These are phyloP conservation scores for Epicampocera succincta DNA, from an alignment of 2,888 invertebrate genomes.

Conservation along the genomic window DNA sequence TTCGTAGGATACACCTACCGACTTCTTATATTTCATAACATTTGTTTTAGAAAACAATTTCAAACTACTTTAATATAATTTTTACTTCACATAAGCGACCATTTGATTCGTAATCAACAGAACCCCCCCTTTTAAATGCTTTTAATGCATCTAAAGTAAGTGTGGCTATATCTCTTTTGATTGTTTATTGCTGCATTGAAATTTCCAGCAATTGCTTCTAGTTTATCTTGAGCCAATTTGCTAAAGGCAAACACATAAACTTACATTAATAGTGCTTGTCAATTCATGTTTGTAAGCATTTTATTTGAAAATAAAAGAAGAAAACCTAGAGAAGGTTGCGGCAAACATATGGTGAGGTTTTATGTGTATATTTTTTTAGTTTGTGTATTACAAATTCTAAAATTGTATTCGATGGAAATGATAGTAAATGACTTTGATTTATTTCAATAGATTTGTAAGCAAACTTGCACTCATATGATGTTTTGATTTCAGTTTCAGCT, in stretches of 20 bases:
- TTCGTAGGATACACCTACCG: too few species aligned
- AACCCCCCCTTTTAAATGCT: too few species aligned
- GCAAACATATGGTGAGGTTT: constrained; percentile 60
- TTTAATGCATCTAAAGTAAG: too few species aligned
- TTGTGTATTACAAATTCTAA: constrained; percentile 12
- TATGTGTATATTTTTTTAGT: constrained; percentile 13
- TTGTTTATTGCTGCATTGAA: neutral
- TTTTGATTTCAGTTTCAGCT: neutral
- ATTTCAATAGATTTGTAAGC: constrained; percentile 20
- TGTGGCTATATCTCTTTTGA: neutral
- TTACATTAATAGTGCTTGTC: constrained; percentile 13
- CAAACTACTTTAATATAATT: too few species aligned
- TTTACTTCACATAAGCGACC: too few species aligned
- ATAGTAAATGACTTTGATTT: constrained; percentile 65
- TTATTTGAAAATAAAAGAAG: constrained; percentile 38
- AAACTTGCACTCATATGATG: too few species aligned
- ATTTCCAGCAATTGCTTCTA: constrained; percentile 49
- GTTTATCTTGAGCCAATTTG: constrained; percentile 67
- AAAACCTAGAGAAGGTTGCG: constrained; percentile 49
- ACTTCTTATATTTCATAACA: too few species aligned
- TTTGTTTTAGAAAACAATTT: too few species aligned
- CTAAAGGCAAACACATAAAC: constrained; percentile 56
- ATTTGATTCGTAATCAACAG: too few species aligned
- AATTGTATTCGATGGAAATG: constrained; percentile 58
- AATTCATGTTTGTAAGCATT: constrained; percentile 29